A percentile compares a stretch with the other conserved stretches of the same genome.
phyloP scores from a whole-genome alignment of 2,888 invertebrate species.

The Drosophila maculinotata region DNA sequence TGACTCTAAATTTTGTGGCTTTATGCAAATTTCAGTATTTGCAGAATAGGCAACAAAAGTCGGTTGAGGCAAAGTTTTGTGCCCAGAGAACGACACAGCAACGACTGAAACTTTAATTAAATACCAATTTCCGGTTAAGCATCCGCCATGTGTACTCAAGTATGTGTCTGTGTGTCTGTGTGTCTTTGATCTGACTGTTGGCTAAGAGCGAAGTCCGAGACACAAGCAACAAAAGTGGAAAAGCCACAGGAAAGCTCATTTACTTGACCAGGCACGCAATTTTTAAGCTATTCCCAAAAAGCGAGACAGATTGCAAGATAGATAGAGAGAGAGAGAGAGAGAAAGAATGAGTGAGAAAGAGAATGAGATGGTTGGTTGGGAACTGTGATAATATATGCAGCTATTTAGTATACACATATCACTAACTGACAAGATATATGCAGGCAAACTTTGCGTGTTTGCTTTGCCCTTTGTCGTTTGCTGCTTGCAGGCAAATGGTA shows the following conservation, averaged over 20 bases:
- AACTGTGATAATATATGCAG: constrained; percentile 66
- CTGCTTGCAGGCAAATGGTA: constrained; percentile 71
- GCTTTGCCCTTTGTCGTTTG: constrained; percentile 66
- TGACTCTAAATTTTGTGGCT: constrained; percentile 13
- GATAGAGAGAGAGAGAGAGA: neutral
- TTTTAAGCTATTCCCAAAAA: constrained; percentile 31
- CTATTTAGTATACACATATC: constrained; percentile 63
- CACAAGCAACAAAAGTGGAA: constrained; percentile 50
- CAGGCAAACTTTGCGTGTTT: constrained; percentile 66
- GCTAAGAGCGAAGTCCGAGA: constrained; percentile 23
- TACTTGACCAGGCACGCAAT: constrained; percentile 67
- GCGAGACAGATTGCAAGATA: neutral
- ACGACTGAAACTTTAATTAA: constrained; percentile 69
- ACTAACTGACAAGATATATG: constrained; percentile 62
- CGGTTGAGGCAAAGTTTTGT: constrained; percentile 24
- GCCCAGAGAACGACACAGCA: constrained; percentile 34
- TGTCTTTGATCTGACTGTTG: constrained; percentile 64
- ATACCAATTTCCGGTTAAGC: constrained; percentile 71
- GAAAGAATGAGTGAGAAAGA: neutral
- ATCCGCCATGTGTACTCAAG: constrained; percentile 28
- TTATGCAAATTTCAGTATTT: constrained; percentile 38
- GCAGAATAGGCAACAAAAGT: constrained; percentile 19
- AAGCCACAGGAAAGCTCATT: constrained; percentile 70
- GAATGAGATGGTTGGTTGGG: constrained; percentile 2
- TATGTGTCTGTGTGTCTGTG: constrained; percentile 1